Evolutionary conservation across 1,140 invertebrate species (phyloP).

Genomic region (Lutraria rhynchaena): DNA sequence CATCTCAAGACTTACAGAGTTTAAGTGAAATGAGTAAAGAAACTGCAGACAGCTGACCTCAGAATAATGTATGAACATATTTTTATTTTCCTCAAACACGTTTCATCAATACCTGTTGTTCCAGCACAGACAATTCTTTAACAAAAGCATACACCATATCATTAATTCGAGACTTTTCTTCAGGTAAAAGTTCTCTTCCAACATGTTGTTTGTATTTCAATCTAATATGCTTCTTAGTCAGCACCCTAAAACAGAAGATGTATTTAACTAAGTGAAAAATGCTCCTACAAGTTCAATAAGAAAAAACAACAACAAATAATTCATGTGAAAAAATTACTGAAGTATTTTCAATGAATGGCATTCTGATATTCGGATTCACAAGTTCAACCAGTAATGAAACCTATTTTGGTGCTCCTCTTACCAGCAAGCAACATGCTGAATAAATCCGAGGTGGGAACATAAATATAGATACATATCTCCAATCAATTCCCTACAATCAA

Average conservation of each 20-base stretch:
- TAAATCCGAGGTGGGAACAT: too few species aligned
- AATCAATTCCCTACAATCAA: too few species aligned
- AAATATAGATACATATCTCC: too few species aligned
- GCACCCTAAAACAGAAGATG: constrained; percentile 34
- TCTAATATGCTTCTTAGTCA: constrained; percentile 45
- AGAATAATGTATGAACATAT: neutral
- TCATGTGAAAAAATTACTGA: neutral
- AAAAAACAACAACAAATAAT: neutral
- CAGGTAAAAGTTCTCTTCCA: constrained; percentile 12
- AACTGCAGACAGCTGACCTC: neutral
- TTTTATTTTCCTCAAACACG: too few species aligned
- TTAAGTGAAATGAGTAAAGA: neutral
- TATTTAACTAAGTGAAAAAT: neutral
- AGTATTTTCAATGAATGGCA: neutral
- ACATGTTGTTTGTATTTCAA: constrained; percentile 52
- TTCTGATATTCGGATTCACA: neutral
- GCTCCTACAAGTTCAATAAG: neutral
- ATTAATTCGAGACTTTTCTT: constrained; percentile 34
- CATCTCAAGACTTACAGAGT: neutral
- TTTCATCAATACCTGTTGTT: neutral
- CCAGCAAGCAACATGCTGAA: neutral
- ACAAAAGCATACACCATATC: constrained; percentile 45
- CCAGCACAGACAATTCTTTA: constrained; percentile 16
- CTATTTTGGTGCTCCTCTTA: neutral
- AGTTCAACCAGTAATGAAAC: too few species aligned